A percentile compares a stretch with the other conserved stretches of the same genome.
These are phyloP conservation scores for Rhizomys pruinosus DNA, from an alignment of 2,113 vertebrate species.

Conservation along the genomic window DNA sequence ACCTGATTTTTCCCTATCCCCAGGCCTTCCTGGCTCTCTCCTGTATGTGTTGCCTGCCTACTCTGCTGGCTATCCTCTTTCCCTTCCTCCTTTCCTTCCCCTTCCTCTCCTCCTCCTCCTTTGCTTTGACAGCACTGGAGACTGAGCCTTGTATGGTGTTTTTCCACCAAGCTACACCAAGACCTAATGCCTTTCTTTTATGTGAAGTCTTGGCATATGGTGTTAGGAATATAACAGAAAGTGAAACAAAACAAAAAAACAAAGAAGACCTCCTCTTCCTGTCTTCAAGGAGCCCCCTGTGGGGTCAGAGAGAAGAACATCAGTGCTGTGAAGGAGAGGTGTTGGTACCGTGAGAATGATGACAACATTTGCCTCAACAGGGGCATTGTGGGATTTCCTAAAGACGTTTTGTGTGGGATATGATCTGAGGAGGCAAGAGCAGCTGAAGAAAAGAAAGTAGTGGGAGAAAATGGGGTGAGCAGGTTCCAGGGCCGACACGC, in stretches of 20 bases:
- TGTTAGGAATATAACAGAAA: background rate
- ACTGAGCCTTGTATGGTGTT: background rate
- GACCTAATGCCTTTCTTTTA: background rate
- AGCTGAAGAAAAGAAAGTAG: background rate
- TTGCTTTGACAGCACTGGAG: too few relatives aligned
- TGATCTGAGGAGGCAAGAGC: background rate
- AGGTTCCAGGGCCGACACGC: background rate
- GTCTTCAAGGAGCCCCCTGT: background rate
- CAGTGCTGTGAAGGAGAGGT: background rate
- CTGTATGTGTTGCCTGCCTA: background rate
- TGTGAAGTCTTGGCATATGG: background rate
- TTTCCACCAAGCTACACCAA: background rate
- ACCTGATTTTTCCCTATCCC: background rate
- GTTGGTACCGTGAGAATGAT: background rate
- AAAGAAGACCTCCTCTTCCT: background rate
- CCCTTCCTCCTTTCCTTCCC: too few relatives aligned
- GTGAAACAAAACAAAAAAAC: background rate
- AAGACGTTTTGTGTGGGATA: background rate
- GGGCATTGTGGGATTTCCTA: background rate
- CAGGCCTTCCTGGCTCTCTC: background rate
- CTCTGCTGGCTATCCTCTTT: background rate
- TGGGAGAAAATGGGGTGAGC: background rate
- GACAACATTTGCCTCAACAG: background rate
- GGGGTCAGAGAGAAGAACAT: background rate
- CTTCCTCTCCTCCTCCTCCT: too few relatives aligned